Base-by-base conservation (phyloP, 2,113 vertebrate genomes). In the human region DNA sequence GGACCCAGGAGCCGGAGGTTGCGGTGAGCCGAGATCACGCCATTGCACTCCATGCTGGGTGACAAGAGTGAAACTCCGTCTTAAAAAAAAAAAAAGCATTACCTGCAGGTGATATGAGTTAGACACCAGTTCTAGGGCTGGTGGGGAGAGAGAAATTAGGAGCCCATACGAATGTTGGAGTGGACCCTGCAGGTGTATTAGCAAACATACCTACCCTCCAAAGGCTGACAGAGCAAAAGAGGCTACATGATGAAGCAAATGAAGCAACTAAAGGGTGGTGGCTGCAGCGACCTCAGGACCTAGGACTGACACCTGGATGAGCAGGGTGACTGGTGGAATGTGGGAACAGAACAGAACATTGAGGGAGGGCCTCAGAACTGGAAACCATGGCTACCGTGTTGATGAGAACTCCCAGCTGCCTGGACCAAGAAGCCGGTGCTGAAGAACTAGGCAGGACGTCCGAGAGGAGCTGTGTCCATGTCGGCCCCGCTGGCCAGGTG, bases 401-500 rank as follows among this genome's bases (percentile, higher is more conserved):
- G 64, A 30, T 8, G 16, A 72, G 48, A 9, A 7, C 23, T 64
- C 0, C 4, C 16, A 2, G 23, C 27, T 13, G 45, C 12, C 43
- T 20, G 8, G 5, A 35, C 35, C 0, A 35, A 32, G 83, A 40
- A 61, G 35, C 40, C 48, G 16, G 73, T 10, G 10, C 0, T 3
- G 9, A 10, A 38, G 22, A 45, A 13, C 9, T 4, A 27, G 30
- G 30, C 1, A 38, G 13, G 32, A 8, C 16, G 1, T 48, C 30
- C 14, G 2, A 57, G 40, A 88, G 64, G 20, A 90, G 79, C 68
- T 2, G 23, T 1, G 43, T 2, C 35, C 4, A 30, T 4, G 8
- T 13, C 7, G 8, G 25, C 13, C 23, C 38, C 5, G 0, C 40
- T 6, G 8, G 35, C 35, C 35, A 8, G 0, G 17, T 30, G 25